These are phyloP conservation scores for Tetranychus piercei DNA, from an alignment of 2,888 invertebrate genomes.

Conservation along the genomic window DNA sequence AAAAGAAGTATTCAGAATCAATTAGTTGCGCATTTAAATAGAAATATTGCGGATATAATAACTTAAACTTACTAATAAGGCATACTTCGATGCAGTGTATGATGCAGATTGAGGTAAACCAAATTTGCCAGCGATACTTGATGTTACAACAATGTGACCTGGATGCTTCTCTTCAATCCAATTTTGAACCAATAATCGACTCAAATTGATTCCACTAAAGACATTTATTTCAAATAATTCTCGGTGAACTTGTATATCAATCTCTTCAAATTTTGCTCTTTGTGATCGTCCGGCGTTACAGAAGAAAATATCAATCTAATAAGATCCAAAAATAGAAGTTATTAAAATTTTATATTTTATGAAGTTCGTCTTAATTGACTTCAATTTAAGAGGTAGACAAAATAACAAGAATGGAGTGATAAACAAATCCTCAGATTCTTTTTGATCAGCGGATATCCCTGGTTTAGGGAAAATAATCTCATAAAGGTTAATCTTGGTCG, in stretches of 20 bases:
- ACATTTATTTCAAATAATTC: conserved; percentile 60
- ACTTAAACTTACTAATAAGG: conserved; percentile 34
- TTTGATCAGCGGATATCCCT: no score
- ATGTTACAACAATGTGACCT: conserved; percentile 56
- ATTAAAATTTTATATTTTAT: neutral
- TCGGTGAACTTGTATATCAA: conserved; percentile 49
- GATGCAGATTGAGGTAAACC: conserved; percentile 46
- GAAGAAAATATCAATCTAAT: conserved; percentile 50
- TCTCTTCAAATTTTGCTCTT: conserved; percentile 50
- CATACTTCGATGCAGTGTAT: conserved; percentile 56
- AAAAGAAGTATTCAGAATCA: neutral
- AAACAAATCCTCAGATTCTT: no score
- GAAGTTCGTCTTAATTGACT: neutral
- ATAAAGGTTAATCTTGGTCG: no score
- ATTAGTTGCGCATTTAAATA: neutral
- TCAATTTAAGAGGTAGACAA: no score
- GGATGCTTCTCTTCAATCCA: conserved; percentile 32
- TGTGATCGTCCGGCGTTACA: conserved; percentile 67
- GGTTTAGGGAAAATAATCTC: no score
- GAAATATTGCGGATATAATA: neutral
- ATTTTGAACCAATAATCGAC: conserved; percentile 46
- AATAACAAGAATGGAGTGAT: no score
- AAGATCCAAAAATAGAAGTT: neutral
- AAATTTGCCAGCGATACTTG: conserved; percentile 52
- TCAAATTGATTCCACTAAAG: conserved; percentile 49